Evolutionary conservation across 2,797 vertebrate genomes (phyloP), one percentile per base, ranked within the genome.

Genomic region (Acanthurus leucopareius): DNA sequence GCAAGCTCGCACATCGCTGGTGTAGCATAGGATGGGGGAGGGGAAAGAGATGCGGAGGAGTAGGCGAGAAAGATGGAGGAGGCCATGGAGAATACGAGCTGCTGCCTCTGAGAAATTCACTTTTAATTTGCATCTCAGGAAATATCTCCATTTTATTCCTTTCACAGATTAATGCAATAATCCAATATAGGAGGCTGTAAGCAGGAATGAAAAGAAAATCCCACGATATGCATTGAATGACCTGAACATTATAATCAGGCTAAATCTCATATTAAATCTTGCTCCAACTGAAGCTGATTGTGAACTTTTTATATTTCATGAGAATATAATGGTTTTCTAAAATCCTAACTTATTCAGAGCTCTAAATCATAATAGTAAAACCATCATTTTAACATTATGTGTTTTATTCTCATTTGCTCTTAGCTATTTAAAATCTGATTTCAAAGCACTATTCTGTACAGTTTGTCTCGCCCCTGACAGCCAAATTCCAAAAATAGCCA

Each of bases 401-500:
- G 44, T 49, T 38, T 22, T 48, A 70, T 87, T 83, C 74, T 54
- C 25, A 71, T 71, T 67, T 69, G 67, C 58, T 64, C 69, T 57
- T 14, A 10, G 40, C 56, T 67, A 69, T 78, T 80, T 80, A 42
- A 78, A 81, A 83, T 66, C 51, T 70, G 25, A 7, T 81, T 58
- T 69, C 19, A 63, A 82, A 82, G 79, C 40, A 20, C 62, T 40
- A 28, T 85, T 82, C 38, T 77, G 82, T 58, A 80, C 69, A 73
- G 73, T 80, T 80, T 69, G 75, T 83, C 77, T 85, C 22, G 14
- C 61, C 72, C 64, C 80, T 85, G 64, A 79, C 67, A 74, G 88
- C 75, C 80, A 82, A 83, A 80, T 73, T 89, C 90, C 81, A 84
- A 93, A 93, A 92, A 92, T 92, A 92, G 80, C 89, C 81, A 86